Base-by-base conservation (phyloP, 1,140 invertebrate genomes). In the Melitaea cinxia region DNA sequence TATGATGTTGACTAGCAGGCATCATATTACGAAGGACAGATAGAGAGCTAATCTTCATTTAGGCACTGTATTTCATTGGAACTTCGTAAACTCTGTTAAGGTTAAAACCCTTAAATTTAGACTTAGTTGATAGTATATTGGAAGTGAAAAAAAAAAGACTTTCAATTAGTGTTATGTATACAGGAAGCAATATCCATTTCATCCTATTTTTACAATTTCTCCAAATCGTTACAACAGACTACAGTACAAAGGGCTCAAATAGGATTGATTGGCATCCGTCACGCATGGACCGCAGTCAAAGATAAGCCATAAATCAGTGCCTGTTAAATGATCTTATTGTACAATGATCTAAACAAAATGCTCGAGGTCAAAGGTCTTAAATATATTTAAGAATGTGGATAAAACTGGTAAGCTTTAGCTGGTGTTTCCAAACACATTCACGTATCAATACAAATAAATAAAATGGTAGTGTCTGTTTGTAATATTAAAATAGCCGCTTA, bases 281-380 rank as follows among this genome's bases (percentile, higher is more conserved):
- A 68, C 73, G 78, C 53, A 67, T 74, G 68, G 70, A 69, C 68
- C 65, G 70, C 62, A 78, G 72, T 65, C 45, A 33, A 57, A 72
- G 65, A 69, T 56, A 59, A 23, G 65, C 65, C 52, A 75, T 81
- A 81, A 81, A 81, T 81, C 77, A 75, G 58, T 54, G 63, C 65
- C 68, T 73, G 66, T 76, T 74, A 75, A 56, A 65, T 53, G 45
- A 49, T 50, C 49, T 66, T 49, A 66, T 59, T 50, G 45, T 61
- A 30, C 49, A 71, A 47, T 47, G 69, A 58, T 65, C 61, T 63
- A 54, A 66, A 65, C 63, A 70, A 24, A 70, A 67, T 30, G 35
- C 50, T 50, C 28, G 21, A 50, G 65, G 59, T 64, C 61, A 54
- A 33, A 57, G 37, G 54, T 42, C 19, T 17, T 15, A 39, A 15